Base-by-base conservation (phyloP, 2,888 invertebrate genomes). In the Sinelater perroti region DNA sequence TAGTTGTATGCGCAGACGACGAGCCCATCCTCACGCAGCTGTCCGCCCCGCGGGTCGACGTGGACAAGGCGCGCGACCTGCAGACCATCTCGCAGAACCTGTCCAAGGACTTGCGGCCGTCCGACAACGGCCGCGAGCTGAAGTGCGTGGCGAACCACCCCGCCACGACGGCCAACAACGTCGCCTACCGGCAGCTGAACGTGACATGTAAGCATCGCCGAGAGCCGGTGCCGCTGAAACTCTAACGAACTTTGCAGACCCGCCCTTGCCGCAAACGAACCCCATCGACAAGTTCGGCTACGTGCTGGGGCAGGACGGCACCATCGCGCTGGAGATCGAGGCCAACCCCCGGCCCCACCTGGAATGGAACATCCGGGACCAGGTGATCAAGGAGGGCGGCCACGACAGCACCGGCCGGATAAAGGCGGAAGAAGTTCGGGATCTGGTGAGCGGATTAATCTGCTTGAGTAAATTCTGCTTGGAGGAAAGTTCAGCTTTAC, bases 271-370 rank as follows among this genome's bases (percentile, higher is more conserved):
- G 35, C 80, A 81, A 18, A 79, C 81, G 20, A 81, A 85, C 7
- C 77, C 81, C 0, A 82, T 85, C 56, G 86, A 87, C 24, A 86
- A 87, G 53, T 91, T 91, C 73, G 92, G 91, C 0, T 85, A 89
- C 57, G 87, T 87, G 59, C 78, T 91, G 61, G 89, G 89, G 2
- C 83, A 84, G 30, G 83, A 85, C n/a, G 91, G 89, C 1, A 80
- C 83, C 1, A 85, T 93, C 46, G 87, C 87, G 62, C 85, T 92
- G n/a, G 87, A 87, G 1, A 81, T 92, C 17, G 80, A 86, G 2
- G 84, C 91, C 8, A 87, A 90, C 76, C 92, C 93, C 0, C 79
- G 80, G 44, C 92, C 92, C 0, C 71, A 69, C n/a, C 82, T 87
- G 24, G 82, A 85, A 64, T 93, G 92, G 92, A 80, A 79, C 3